Conservation (phyloP, 2,888 invertebrate species). For the Hypena proboscidalis region DNA sequence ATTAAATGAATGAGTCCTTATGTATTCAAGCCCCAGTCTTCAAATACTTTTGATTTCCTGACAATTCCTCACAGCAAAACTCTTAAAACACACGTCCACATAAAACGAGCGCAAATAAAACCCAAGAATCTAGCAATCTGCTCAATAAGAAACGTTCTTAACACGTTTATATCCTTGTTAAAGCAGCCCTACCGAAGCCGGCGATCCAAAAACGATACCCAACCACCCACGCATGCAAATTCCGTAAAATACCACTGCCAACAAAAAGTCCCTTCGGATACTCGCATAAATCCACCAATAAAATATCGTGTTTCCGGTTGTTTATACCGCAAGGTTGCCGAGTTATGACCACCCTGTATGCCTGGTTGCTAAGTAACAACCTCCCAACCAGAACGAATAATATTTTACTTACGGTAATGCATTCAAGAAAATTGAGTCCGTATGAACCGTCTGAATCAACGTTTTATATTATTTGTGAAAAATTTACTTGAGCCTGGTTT, state of each 20-base stretch:
- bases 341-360: slow-evolving; percentile 53
- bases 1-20: too few species aligned
- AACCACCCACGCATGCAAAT: slow-evolving; percentile 36
- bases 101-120: background rate
- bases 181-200: slow-evolving; percentile 1
- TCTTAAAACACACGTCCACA: background rate
- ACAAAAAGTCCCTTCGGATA: slow-evolving; percentile 49
- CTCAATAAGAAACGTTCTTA: slow-evolving; percentile 1
- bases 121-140: slow-evolving; percentile 1
- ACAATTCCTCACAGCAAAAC: background rate
- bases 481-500: slow-evolving; percentile 7
- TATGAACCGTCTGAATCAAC: slow-evolving; percentile 49
- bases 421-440: slow-evolving; percentile 68
- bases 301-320: slow-evolving; percentile 56
- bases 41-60: too few species aligned
- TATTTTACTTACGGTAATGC: slow-evolving; percentile 64
- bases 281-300: slow-evolving; percentile 56
- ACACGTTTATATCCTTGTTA: background rate
- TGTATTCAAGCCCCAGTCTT: too few species aligned
- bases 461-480: slow-evolving; percentile 38
- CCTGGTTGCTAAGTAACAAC: slow-evolving; percentile 40
- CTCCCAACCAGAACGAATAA: slow-evolving; percentile 38
- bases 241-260: slow-evolving; percentile 41
- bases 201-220: slow-evolving; percentile 30
- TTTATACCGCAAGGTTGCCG: slow-evolving; percentile 50